Evolutionary conservation across 2,113 vertebrate species (phyloP).

Genomic region (Pogona vitticeps): DNA sequence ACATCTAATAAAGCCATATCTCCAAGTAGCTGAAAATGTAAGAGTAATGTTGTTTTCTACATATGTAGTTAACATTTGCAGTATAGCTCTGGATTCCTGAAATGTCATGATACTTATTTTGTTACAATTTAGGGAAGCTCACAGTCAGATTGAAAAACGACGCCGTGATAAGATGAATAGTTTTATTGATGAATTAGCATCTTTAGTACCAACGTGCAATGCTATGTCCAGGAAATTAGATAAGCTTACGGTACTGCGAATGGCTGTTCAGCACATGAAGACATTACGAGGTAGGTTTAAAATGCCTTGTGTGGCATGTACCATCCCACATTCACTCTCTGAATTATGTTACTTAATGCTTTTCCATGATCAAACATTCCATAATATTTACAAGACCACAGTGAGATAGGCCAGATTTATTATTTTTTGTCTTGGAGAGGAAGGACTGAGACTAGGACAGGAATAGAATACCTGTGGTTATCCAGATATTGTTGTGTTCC

Average conservation of each 20-base stretch:
- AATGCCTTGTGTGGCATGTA: neutral
- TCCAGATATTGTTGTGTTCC: neutral
- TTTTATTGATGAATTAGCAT: conserved; percentile 96
- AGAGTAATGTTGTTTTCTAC: neutral
- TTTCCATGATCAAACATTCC: neutral
- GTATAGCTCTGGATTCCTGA: neutral
- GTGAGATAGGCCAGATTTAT: neutral
- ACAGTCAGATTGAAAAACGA: conserved; percentile 98
- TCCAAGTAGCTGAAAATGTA: neutral
- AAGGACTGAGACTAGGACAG: neutral
- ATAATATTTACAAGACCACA: neutral
- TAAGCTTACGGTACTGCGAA: conserved; percentile 95
- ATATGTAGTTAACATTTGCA: neutral
- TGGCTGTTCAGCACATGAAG: conserved; percentile 99
- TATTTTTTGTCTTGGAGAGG: neutral
- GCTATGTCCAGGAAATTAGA: conserved; percentile 98
- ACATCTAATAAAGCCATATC: neutral
- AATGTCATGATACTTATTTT: neutral
- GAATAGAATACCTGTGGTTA: neutral
- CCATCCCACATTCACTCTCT: no score
- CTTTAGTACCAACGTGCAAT: conserved; percentile 95
- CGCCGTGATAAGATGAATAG: conserved; percentile 99
- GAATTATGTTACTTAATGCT: neutral
- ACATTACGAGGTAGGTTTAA: conserved; percentile 88
- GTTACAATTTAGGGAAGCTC: conserved; percentile 86